Percentiles rank a stretch among this genome's conserved stretches.
These are phyloP conservation scores for Lycopodina hypogea DNA, from an alignment of 37 sponge, comb jelly and placozoan genomes.

Conservation along the genomic window DNA sequence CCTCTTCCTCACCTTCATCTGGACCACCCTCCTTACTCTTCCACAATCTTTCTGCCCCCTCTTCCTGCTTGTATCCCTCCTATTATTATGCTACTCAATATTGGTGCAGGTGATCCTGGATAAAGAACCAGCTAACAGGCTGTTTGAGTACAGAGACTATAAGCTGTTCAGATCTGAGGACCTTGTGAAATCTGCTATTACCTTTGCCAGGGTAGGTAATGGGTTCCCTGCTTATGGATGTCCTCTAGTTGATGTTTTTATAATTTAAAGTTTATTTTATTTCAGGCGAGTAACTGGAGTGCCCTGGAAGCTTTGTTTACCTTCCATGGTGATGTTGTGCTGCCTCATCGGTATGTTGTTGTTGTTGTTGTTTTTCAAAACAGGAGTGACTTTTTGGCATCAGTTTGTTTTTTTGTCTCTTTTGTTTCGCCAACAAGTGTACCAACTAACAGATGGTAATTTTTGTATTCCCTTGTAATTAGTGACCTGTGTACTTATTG, in stretches of 20 bases:
- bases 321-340: constrained; percentile 50
- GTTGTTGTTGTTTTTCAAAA: too few relatives aligned
- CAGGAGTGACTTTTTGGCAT: too few relatives aligned
- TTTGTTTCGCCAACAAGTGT: neutral
- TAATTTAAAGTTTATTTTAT: neutral
- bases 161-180: constrained; percentile 49
- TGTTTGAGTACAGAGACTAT: constrained; percentile 25
- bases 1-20: too few relatives aligned
- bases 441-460: neutral
- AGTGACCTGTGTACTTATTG: neutral
- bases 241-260: neutral
- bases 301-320: constrained; percentile 62
- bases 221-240: neutral
- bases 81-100: too few relatives aligned
- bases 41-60: too few relatives aligned
- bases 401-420: neutral
- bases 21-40: too few relatives aligned
- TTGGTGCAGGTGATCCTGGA: constrained; percentile 9
- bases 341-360: constrained; percentile 68
- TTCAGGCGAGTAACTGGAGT: constrained; percentile 41
- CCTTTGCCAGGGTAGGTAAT: constrained; percentile 48
- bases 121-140: neutral
- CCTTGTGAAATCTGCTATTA: constrained; percentile 27
- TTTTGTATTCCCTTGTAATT: neutral
- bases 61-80: too few relatives aligned